Evolutionary conservation across 92 coral and sea anemone genomes (phyloP), one percentile per base, ranked within the genome.

Genomic region (Porites evermanni): DNA sequence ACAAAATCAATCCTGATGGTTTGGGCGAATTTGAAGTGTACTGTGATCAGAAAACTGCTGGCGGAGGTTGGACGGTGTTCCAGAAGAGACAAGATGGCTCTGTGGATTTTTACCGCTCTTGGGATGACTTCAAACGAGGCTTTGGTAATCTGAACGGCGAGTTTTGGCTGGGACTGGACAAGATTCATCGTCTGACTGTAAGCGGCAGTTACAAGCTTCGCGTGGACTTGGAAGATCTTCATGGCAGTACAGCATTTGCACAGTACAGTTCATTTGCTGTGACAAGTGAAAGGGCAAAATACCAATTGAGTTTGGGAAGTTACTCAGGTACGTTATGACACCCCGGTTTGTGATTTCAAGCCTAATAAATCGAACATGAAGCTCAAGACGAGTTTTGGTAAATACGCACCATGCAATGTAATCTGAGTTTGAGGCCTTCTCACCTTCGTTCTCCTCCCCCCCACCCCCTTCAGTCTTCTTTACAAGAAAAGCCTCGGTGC

Each of bases 21-120:
- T 59, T 56, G 78, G 89, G 89, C 24, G 63, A 70, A 59, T 86
- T 79, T 79, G 79, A 79, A 67, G 89, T 86, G n/a, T 79, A 69
- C 77, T 86, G 86, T 79, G 89, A 86, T 69, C 75, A 78, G 66
- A 23, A 84, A 59, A 84, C 77, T n/a, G 88, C 60, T 53, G 76
- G 88, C 54, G 88, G 88, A n/a, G 88, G 88, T n/a, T 84, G 88
- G 88, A 84, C 88, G 7, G 88, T 84, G 83, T 65, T 84, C 44
- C 84, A 84, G 4, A 84, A 84, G 63, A 79, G 83, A 38, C 59
- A 26, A n/a, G 80, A 47, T 20, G 88, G 88, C 26, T 67, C 79
- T 53, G 80, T 72, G 2, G 72, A 80, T 77, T 84, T 84, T 58
- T 76, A 10, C 50, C 79, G 61, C 4, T 47, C 13, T 11, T 86